phyloP scores from a whole-genome alignment of 2,113 vertebrate genomes.

The Malurus alboscapulatus region DNA sequence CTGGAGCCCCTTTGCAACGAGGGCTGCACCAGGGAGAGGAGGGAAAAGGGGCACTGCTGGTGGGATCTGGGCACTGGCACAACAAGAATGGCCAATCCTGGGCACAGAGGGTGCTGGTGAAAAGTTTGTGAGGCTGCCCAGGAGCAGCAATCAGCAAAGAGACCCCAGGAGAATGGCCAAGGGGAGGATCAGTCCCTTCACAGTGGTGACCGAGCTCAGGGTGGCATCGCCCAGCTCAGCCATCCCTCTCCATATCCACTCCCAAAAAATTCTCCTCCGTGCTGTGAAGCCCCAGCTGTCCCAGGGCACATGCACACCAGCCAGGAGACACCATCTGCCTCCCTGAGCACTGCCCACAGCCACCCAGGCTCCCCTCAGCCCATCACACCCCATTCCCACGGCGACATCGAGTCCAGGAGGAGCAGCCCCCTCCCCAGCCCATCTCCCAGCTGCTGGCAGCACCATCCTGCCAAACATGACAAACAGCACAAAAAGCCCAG shows the following conservation, averaged over 20 bases:
- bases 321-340: not conserved
- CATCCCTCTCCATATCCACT: not conserved
- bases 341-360: not conserved
- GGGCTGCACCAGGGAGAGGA: fast-evolving
- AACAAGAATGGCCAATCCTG: fast-evolving
- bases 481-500: not conserved
- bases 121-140: not conserved
- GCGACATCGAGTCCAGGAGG: not conserved
- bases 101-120: not conserved
- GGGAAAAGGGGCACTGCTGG: not conserved
- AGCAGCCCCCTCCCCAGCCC: not conserved
- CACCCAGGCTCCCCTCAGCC: not conserved
- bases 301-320: not conserved
- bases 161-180: fast-evolving
- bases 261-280: fast-evolving
- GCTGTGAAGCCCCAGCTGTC: not conserved
- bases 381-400: not conserved
- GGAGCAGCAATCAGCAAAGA: not conserved
- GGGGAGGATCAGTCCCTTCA: not conserved
- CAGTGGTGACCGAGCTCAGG: not conserved
- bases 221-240: not conserved
- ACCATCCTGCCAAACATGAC: not conserved
- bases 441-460: not conserved
- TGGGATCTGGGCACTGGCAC: not conserved
- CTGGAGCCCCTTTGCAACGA: not conserved